Evolutionary conservation across 2,797 vertebrate genomes (phyloP), one percentile per base, ranked within the genome.

Genomic region (Lagocephalus sceleratus): DNA sequence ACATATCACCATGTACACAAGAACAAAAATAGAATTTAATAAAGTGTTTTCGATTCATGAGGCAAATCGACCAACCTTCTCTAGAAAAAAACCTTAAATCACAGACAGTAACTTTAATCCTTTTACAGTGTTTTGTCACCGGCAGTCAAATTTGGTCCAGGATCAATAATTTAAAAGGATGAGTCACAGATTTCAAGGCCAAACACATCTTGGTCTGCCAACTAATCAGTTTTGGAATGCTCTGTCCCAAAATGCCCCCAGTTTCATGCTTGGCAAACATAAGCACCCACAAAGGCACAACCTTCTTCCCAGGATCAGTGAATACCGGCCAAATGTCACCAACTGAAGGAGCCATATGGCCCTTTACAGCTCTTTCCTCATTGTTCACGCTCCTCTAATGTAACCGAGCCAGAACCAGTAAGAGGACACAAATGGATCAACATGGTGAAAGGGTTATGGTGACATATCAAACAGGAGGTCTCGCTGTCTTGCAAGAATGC

Each of bases 91-190:
- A 59, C 40, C 63, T 49, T 68, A 62, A 78, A 71, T 81, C 69
- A 78, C 67, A 79, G 70, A 54, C 49, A 43, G 29, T 43, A 54
- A 53, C 60, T 73, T 78, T 79, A 71, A 78, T 80, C 63, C 60
- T 46, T 51, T 66, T 68, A 55, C 60, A 59, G 66, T 54, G 49
- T 51, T 63, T 21, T 39, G 46, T 65, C 11, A 14, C 63, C 66
- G 71, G 69, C 64, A 70, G 60, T 49, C 50, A 39, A 29, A 71
- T 60, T 76, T 57, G 60, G 57, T 73, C 65, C 47, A 48, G 76
- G 62, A 81, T 79, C 76, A 76, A 81, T 82, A 59, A 76, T 71
- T 74, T 53, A 66, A 54, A 71, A 64, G 61, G 55, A 15, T 56
- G 55, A 62, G 57, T 66, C 52, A 61, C 42, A 41, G 47, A 67